These are phyloP conservation scores for Xanthorhoe spadicearia DNA, from an alignment of 2,888 invertebrate species.

Conservation along the genomic window DNA sequence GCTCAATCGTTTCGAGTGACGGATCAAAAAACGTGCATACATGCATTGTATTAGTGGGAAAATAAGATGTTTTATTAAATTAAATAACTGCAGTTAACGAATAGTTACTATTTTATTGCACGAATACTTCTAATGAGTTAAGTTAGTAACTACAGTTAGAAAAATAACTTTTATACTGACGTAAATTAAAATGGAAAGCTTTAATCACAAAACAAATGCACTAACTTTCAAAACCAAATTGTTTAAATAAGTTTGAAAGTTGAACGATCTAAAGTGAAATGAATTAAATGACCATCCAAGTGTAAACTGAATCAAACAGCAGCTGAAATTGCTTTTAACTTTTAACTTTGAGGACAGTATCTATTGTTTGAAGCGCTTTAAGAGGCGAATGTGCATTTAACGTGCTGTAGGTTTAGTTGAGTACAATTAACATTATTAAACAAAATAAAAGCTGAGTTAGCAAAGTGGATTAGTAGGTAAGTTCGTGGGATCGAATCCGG, in stretches of 20 bases:
- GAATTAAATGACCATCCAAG: slow-evolving; percentile 21
- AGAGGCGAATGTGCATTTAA: background rate
- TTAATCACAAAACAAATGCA: slow-evolving; percentile 19
- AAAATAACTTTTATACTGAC: background rate
- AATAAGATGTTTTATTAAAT: too few species aligned
- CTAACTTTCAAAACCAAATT: slow-evolving; percentile 16
- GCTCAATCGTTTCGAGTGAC: too few species aligned
- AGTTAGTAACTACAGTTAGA: too few species aligned
- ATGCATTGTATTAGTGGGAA: too few species aligned
- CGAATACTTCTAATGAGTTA: too few species aligned
- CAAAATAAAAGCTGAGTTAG: too few species aligned
- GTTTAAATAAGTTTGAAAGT: slow-evolving; percentile 16
- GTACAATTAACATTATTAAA: background rate
- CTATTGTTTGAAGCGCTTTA: background rate
- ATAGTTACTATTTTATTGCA: too few species aligned
- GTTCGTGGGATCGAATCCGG: too few species aligned
- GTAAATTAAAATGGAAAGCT: background rate
- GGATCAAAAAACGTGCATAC: too few species aligned
- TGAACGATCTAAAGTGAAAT: slow-evolving; percentile 25
- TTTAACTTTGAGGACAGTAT: slow-evolving; percentile 10
- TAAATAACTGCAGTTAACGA: too few species aligned
- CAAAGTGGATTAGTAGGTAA: too few species aligned
- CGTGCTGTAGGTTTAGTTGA: background rate
- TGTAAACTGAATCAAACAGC: slow-evolving; percentile 25
- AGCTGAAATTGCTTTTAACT: slow-evolving; percentile 13